Evolutionary conservation across 92 coral and sea anemone genomes (phyloP).

Genomic region (Scolanthus callimorphus): DNA sequence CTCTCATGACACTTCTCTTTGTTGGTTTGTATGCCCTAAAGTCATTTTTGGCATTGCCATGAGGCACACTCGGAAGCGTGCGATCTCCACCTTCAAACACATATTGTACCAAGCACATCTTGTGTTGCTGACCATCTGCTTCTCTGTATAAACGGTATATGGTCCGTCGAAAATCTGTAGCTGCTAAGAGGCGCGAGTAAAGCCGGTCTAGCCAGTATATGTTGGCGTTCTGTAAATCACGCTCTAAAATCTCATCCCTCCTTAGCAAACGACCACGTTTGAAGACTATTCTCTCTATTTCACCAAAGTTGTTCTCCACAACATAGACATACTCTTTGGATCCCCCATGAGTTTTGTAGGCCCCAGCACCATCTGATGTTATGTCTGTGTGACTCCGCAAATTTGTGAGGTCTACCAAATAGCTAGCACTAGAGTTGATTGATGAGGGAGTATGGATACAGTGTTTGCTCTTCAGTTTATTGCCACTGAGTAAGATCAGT

Average conservation of each 20-base stretch:
- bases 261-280: not conserved
- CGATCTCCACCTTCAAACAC: not conserved
- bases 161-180: constrained; percentile 7
- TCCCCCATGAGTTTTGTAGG: constrained; percentile 10
- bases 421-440: not conserved
- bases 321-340: constrained; percentile 9
- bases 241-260: not conserved
- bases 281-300: not conserved
- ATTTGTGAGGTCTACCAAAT: not conserved
- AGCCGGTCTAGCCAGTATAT: not conserved
- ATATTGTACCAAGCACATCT: constrained; percentile 1
- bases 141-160: constrained; percentile 1
- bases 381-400: constrained; percentile 3
- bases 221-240: not conserved
- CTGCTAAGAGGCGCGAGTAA: not conserved
- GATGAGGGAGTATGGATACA: not conserved
- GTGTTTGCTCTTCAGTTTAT: not conserved
- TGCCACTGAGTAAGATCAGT: not conserved
- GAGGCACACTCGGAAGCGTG: not conserved
- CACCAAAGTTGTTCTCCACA: not conserved
- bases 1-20: constrained; percentile 3
- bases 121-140: not conserved
- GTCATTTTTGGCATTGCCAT: constrained; percentile 17
- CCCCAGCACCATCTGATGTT: constrained; percentile 6
- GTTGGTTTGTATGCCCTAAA: constrained; percentile 10